Conservation (phyloP, 2,113 vertebrate genomes). For the Acinonyx jubatus region DNA sequence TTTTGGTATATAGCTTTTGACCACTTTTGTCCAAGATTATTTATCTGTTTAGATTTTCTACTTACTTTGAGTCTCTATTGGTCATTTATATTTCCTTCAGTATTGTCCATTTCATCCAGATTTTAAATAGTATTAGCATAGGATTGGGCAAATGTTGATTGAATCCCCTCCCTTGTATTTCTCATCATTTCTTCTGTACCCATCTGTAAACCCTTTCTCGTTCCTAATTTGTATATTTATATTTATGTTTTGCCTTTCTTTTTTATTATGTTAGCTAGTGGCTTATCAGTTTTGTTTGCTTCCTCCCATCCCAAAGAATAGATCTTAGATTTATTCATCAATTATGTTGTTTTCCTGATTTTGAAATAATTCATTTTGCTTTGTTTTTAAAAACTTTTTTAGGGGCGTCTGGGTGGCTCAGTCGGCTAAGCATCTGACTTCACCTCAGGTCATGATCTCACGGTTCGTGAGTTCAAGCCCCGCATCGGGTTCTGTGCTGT, state of each 20-base stretch:
- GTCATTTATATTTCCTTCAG: constrained; percentile 20
- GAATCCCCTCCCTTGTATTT: background rate
- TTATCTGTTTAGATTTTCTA: background rate
- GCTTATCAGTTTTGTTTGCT: constrained; percentile 42
- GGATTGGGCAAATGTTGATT: background rate
- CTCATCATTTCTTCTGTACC: background rate
- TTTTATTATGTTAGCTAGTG: background rate
- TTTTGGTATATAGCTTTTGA: background rate
- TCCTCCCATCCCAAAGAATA: background rate
- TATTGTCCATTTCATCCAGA: background rate
- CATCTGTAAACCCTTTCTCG: background rate
- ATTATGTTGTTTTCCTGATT: background rate
- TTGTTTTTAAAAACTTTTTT: background rate
- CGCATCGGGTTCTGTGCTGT: too few species aligned
- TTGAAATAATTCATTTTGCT: background rate
- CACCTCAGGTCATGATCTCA: too few species aligned
- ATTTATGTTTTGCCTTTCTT: background rate
- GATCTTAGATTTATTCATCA: constrained; percentile 9
- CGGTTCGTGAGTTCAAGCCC: too few species aligned
- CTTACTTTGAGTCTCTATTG: background rate
- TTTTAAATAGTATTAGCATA: background rate
- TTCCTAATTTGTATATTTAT: background rate
- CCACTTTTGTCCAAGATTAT: background rate
- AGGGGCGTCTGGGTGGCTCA: background rate
- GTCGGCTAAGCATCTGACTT: too few species aligned